These are phyloP conservation scores for Atta colombica DNA, from an alignment of 1,140 invertebrate genomes.

Conservation along the genomic window DNA sequence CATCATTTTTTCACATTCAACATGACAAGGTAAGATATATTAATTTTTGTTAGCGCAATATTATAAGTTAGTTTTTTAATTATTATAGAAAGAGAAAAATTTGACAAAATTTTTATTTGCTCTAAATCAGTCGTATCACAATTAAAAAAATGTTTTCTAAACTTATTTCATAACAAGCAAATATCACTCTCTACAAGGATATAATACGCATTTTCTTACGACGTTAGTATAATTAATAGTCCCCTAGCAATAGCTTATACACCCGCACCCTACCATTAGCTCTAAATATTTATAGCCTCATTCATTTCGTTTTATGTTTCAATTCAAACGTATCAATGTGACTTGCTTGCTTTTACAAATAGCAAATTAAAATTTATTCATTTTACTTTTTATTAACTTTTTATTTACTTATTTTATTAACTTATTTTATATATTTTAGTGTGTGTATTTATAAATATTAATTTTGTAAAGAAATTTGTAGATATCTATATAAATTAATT, in stretches of 20 bases:
- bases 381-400: neutral
- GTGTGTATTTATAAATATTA: neutral
- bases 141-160: neutral
- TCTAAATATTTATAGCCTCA: conserved; percentile 85
- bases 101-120: neutral
- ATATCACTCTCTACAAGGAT: conserved; percentile 71
- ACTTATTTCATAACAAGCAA: neutral
- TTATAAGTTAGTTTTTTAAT: neutral
- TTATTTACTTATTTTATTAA: neutral
- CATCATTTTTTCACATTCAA: neutral
- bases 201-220: conserved; percentile 77
- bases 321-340: conserved; percentile 86
- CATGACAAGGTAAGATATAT: conserved; percentile 44
- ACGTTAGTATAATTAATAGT: conserved; percentile 82
- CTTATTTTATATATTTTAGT: neutral
- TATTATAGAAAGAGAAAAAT: neutral
- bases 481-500: neutral
- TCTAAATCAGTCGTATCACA: neutral
- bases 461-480: neutral
- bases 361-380: neutral
- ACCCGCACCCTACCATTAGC: conserved; percentile 85
- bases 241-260: conserved; percentile 83
- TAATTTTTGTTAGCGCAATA: neutral
- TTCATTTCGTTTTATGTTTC: conserved; percentile 87
- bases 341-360: conserved; percentile 85